Base-by-base conservation (phyloP, 2,888 invertebrate species). In the Mythimna ferrago region DNA sequence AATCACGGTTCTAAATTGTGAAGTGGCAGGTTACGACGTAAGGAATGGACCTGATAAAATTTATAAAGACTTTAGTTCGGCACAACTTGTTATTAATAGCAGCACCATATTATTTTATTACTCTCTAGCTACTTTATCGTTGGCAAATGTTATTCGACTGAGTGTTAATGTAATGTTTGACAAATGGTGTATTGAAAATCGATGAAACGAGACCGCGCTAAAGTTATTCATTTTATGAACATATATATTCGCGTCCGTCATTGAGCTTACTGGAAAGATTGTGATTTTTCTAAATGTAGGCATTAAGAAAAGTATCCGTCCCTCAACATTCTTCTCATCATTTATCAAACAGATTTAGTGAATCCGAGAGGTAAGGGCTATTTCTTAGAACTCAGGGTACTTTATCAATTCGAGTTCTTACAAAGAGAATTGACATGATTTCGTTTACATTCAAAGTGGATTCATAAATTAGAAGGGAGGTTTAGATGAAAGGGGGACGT, bases 11-110 rank as follows among this genome's bases (percentile, higher is more conserved):
- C 67, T 69, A 78, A 74, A 81, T 81, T 71, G 53, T 80, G 64
- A 78, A 84, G 77, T 80, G 77, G 77, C 66, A 68, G 71, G 53
- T 84, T 72, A 80, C 75, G 77, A 75, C 71, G 77, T 80, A 64
- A 75, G 82, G 73, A 81, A 81, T 81, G 81, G 71, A 75, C 69
- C 68, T 81, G 81, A 81, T 81, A 81, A 75, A 68, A 80, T 82
- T 80, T 82, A 84, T 84, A 69, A 84, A 84, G 82, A 82, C 75
- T 82, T 84, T 76, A 83, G 83, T 83, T 82, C 78, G 58, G 72
- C 70, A 76, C 78, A 76, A 84, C 72, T 84, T 81, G 81, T 76
- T 83, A 83, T 84, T 81, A 80, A 80, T 82, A 82, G 84, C 76
- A 64, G 56, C 66, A 71, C 82, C 73, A 82, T 84, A 78, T 75